These are phyloP conservation scores for Hystrix brachyura DNA, from an alignment of 2,113 vertebrate species.

Conservation along the genomic window DNA sequence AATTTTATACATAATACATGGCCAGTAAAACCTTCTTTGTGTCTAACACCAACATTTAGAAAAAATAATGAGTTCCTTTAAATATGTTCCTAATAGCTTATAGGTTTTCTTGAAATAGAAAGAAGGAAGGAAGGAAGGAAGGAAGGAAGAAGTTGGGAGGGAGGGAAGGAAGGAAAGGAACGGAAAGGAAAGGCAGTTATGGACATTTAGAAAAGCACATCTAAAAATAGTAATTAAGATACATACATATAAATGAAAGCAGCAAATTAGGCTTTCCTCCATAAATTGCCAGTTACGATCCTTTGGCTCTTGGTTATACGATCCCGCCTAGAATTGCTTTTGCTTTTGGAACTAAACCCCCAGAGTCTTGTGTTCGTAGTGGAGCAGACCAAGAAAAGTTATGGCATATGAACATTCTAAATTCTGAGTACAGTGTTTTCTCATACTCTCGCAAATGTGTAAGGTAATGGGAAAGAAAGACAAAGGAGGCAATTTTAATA, in stretches of 20 bases:
- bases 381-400: background rate
- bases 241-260: background rate
- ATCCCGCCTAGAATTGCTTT: constrained; percentile 49
- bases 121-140: background rate
- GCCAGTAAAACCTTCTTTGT: background rate
- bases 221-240: background rate
- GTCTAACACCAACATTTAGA: background rate
- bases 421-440: constrained; percentile 52
- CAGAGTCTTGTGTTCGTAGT: constrained; percentile 60
- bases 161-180: too few relatives aligned
- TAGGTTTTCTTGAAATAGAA: background rate
- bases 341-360: constrained; percentile 58
- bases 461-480: constrained; percentile 58
- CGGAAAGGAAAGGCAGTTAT: background rate
- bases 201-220: background rate
- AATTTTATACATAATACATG: background rate
- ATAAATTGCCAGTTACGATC: background rate
- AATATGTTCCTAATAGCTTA: background rate
- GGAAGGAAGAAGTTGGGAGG: background rate
- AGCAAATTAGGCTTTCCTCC: background rate
- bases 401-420: constrained; percentile 29
- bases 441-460: background rate
- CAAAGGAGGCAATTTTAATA: constrained; percentile 26
- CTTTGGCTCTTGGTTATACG: constrained; percentile 21
- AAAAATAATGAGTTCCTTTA: background rate